Conservation (phyloP, 2,888 invertebrate genomes). For the Volucella bombylans region DNA sequence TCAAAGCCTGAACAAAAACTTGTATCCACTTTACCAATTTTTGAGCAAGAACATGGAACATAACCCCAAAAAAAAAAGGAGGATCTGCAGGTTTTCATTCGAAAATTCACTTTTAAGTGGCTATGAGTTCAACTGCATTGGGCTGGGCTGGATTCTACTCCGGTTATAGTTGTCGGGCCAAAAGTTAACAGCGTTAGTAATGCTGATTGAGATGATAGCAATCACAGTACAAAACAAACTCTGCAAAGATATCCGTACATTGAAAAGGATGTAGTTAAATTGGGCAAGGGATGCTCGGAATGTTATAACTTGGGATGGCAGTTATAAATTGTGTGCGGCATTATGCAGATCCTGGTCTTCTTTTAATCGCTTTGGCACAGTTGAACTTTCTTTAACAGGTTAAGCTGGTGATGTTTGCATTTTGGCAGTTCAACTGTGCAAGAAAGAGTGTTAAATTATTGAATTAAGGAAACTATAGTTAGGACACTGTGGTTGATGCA, state of each 20-base stretch:
- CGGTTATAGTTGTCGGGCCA: constrained; percentile 48
- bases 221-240: constrained; percentile 5
- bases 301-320: constrained; percentile 12
- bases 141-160: constrained; percentile 14
- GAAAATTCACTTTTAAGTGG: constrained; percentile 53
- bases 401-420: too few species aligned
- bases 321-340: constrained; percentile 59
- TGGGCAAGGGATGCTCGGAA: not conserved
- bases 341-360: constrained; percentile 48
- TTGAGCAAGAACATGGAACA: not conserved
- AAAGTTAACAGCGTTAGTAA: constrained; percentile 67
- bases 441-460: too few species aligned
- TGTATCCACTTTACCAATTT: constrained; percentile 58
- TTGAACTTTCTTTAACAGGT: constrained; percentile 25
- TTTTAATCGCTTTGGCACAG: constrained; percentile 59
- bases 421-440: too few species aligned
- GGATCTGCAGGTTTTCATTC: constrained; percentile 47
- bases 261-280: not conserved
- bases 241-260: constrained; percentile 6
- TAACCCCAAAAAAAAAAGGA: constrained; percentile 3
- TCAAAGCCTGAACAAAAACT: constrained; percentile 21
- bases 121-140: constrained; percentile 36
- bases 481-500: too few species aligned
- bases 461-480: too few species aligned
- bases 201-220: constrained; percentile 56